Base-by-base conservation (phyloP, 2,797 vertebrate species). In the Fistularia tabacaria region DNA sequence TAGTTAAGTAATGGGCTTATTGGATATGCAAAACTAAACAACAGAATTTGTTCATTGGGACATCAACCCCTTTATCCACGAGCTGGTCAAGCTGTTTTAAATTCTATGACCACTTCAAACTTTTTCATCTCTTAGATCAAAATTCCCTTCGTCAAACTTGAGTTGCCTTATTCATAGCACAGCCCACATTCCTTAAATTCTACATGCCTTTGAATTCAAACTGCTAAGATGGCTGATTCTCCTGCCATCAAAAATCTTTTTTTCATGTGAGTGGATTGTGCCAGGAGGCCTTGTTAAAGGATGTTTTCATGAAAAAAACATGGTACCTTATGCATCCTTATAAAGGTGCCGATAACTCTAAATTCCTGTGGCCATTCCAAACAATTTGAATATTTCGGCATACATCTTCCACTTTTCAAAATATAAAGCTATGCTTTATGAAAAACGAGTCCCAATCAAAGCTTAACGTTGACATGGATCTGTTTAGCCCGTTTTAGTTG, bases 231-330 rank as follows among this genome's bases (percentile, higher is more conserved):
- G 39, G 37, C 56, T 63, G 44, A 13, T n/a, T 60, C 53, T 62
- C 56, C 48, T 63, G 36, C 53, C 49, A 50, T 39, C 64, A 57
- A 55, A 56, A 51, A 14, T 7, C 0, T 14, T 48, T 61, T 49
- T 12, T 25, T 53, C 43, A 36, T 25, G 25, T 47, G 11, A 59
- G 46, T 66, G 44, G 47, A 50, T 15, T 1, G 14, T 44, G 58
- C 71, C 59, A 66, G 54, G 46, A 73, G 66, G 39, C 45, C 10
- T 11, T 38, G 53, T 48, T 66, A 49, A 36, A 57, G 67, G 14
- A 59, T 52, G 45, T 54, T 73, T 66, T 66, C 65, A 74, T 74
- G 55, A 42, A 64, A 59, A 68, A 65, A 56, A 51, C 37, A 70
- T 40, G 10, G 38, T 6, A 6, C 25, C 54, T 65, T 54, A 50